phyloP scores from a whole-genome alignment of 2,113 vertebrate genomes.

The Pluvianellus socialis region DNA sequence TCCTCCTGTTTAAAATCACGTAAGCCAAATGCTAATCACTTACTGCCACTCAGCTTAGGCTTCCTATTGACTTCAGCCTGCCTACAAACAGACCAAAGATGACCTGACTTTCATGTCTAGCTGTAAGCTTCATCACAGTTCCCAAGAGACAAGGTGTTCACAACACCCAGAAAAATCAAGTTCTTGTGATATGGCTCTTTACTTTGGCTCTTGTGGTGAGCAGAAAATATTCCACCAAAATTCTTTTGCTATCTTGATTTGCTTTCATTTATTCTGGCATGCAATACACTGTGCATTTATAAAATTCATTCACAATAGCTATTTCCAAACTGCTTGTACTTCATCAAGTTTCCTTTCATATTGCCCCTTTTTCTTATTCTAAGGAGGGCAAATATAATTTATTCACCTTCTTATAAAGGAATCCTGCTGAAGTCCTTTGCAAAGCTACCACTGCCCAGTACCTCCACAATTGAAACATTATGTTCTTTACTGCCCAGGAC shows the following conservation, averaged over 20 bases:
- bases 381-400: slow-evolving; percentile 5
- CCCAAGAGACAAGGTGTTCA: neutral
- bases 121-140: neutral
- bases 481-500: neutral
- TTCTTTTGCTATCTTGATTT: neutral
- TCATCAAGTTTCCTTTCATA: neutral
- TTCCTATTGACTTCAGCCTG: neutral
- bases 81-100: neutral
- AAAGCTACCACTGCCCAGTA: neutral
- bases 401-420: neutral
- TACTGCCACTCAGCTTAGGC: neutral
- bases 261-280: neutral
- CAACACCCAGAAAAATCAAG: neutral
- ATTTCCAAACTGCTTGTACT: slow-evolving; percentile 1
- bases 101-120: neutral
- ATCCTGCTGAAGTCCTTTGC: neutral
- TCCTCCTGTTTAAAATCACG: neutral
- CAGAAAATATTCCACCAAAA: slow-evolving; percentile 23
- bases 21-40: slow-evolving; percentile 12
- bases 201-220: neutral
- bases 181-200: neutral
- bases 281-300: neutral
- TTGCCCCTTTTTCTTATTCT: neutral
- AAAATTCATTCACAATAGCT: neutral
- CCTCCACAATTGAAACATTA: neutral